These are phyloP conservation scores for Ophion ellenae DNA, from an alignment of 2,888 invertebrate species.

Conservation along the genomic window DNA sequence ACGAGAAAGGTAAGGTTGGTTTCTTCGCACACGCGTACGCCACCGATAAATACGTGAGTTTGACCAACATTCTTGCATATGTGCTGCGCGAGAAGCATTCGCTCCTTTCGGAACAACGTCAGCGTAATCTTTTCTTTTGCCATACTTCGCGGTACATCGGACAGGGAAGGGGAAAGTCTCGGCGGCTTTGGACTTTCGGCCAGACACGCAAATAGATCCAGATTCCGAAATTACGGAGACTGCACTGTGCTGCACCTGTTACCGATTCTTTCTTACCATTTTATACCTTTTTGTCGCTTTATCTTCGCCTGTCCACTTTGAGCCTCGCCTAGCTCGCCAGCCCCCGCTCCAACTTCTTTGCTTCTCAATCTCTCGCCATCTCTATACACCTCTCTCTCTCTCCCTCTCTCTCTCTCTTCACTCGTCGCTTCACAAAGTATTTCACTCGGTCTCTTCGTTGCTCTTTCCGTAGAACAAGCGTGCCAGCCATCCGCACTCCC, in stretches of 20 bases:
- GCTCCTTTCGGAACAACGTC: conserved; percentile 28
- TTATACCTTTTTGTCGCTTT: not conserved
- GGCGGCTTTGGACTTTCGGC: conserved; percentile 19
- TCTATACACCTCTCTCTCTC: conserved; percentile 30
- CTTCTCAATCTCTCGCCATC: conserved; percentile 45
- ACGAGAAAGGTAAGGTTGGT: conserved; percentile 92
- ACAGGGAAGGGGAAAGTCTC: not conserved
- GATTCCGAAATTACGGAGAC: conserved; percentile 54
- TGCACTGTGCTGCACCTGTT: conserved; percentile 78
- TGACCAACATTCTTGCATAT: conserved; percentile 22
- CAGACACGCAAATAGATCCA: conserved; percentile 37
- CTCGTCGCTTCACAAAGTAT: conserved; percentile 55
- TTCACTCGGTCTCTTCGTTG: conserved; percentile 43
- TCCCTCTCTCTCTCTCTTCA: conserved; percentile 36
- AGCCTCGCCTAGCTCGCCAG: conserved; percentile 70
- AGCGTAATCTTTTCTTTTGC: conserved; percentile 38
- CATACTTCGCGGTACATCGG: not conserved
- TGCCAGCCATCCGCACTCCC: conserved; percentile 46
- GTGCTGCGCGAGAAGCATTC: not conserved
- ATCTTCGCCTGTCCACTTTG: conserved; percentile 30
- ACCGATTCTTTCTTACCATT: conserved; percentile 65
- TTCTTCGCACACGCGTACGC: not conserved
- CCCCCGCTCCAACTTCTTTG: conserved; percentile 52
- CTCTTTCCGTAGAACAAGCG: conserved; percentile 24
- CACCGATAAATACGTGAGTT: conserved; percentile 15